A percentile compares a stretch with the other conserved stretches of the same genome.
Evolutionary conservation across 2,797 vertebrate species (phyloP).

Genomic region (Enteromius fasciolatus): DNA sequence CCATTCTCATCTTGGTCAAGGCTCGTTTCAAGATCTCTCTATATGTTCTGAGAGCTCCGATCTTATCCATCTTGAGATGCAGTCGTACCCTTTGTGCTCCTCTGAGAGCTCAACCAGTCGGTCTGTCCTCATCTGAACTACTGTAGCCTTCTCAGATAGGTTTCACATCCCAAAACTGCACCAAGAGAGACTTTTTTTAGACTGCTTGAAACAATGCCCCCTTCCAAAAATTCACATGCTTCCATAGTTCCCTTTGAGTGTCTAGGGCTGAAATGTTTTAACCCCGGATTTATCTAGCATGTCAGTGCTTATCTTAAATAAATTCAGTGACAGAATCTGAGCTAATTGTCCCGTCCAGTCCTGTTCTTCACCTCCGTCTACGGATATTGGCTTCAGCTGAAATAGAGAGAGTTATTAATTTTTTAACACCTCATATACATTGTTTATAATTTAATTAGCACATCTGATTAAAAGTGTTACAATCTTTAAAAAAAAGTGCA

Average conservation of each 20-base stretch:
- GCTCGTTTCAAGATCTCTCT: neutral
- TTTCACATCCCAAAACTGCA: slow-evolving; percentile 26
- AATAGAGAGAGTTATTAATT: slow-evolving; percentile 41
- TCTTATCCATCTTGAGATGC: neutral
- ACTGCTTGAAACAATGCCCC: neutral
- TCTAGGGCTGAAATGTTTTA: neutral
- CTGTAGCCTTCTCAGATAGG: neutral
- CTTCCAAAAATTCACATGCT: neutral
- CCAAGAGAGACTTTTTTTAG: neutral
- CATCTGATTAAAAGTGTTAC: neutral
- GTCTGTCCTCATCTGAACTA: neutral
- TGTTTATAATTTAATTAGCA: neutral
- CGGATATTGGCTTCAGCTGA: slow-evolving; percentile 75
- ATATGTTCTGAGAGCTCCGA: neutral
- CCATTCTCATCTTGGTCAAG: neutral
- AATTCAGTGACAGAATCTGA: slow-evolving; percentile 13
- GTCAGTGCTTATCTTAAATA: neutral
- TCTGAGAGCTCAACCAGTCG: neutral
- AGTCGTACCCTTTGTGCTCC: neutral
- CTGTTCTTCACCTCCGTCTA: slow-evolving; percentile 64
- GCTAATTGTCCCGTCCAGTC: slow-evolving; percentile 14
- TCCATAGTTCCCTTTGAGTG: neutral
- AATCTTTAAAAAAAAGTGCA: no score
- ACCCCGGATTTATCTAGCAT: neutral
- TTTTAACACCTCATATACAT: neutral